Base-by-base conservation (phyloP, 2,797 vertebrate genomes). In the Phoeniculus purpureus region DNA sequence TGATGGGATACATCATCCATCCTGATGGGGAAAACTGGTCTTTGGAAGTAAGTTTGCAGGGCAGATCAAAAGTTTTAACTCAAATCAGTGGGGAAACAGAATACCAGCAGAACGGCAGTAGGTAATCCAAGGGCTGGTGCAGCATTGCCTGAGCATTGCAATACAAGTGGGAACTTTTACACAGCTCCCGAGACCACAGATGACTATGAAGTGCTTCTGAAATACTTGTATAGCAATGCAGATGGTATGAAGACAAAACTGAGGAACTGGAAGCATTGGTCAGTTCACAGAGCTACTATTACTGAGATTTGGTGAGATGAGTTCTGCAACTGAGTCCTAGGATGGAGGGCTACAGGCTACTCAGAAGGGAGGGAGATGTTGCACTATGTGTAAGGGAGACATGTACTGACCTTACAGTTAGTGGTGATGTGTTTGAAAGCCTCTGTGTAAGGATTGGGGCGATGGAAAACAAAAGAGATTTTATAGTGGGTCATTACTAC, bases 81-180 rank as follows among this genome's bases (percentile, higher is more conserved):
- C 26, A 19, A 58, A 21, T 45, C 3, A 2, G 0, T 18, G 12
- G 7, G 9, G 14, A 6, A 70, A 65, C 10, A 10, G 12, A 7
- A 29, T 43, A 51, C 8, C 27, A 70, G 34, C 12, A 62, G 22
- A 7, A 21, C 8, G 48, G 20, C 32, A 37, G 29, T 16, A 83
- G 37, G 32, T 32, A 54, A 79, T 13, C 8, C 37, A 75, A 59
- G 43, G 12, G 7, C 32, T 75, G 29, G 4, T 15, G 27, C n/a
- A 3, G 5, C 7, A 61, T 31, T 7, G 0, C 8, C 17, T 27
- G 32, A 17, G 9, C 6, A 4, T 67, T 21, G 21, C 19, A 45
- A 7, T 34, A 2, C 8, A 45, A 58, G 8, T 27, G 13, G 23
- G 17, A 50, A 18, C 2, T 32, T 27, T 71, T 62, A 59, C 11